Conservation (phyloP, 23 tunicate genomes). For the Halocynthia roretzi region DNA sequence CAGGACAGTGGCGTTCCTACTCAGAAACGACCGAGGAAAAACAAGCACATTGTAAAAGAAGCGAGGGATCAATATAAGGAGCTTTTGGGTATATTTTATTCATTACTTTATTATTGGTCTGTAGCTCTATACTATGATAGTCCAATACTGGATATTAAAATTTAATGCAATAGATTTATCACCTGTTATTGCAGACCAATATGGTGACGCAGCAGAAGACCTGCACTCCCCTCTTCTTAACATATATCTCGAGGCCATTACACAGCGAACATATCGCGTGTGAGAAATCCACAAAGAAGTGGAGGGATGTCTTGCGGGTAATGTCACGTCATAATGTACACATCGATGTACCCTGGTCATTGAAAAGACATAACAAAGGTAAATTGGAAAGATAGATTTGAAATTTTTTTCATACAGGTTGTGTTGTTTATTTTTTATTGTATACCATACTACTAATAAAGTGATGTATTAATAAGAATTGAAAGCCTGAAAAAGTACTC, state of each 20-base stretch:
- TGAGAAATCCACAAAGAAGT: constrained; percentile 12
- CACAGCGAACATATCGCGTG: neutral
- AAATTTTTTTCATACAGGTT: neutral
- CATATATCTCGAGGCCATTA: constrained; percentile 11
- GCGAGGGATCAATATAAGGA: too few species aligned
- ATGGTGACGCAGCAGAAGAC: neutral
- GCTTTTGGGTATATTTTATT: too few species aligned
- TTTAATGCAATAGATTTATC: too few species aligned
- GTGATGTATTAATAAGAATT: too few species aligned
- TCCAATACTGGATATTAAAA: too few species aligned
- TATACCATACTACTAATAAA: neutral
- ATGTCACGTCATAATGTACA: neutral
- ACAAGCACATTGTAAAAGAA: too few species aligned
- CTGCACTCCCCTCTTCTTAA: constrained; percentile 1
- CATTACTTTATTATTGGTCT: too few species aligned
- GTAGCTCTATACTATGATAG: too few species aligned
- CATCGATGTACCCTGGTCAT: constrained; percentile 9
- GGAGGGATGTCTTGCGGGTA: constrained; percentile 1
- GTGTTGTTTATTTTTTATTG: neutral
- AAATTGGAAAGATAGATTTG: neutral
- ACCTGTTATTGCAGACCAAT: neutral
- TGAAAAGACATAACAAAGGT: constrained; percentile 10
- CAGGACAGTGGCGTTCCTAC: too few species aligned
- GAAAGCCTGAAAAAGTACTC: too few species aligned
- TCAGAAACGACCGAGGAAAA: too few species aligned